These are phyloP conservation scores for Drosophila bipectinata DNA, from an alignment of 1,140 invertebrate genomes.

Conservation along the genomic window DNA sequence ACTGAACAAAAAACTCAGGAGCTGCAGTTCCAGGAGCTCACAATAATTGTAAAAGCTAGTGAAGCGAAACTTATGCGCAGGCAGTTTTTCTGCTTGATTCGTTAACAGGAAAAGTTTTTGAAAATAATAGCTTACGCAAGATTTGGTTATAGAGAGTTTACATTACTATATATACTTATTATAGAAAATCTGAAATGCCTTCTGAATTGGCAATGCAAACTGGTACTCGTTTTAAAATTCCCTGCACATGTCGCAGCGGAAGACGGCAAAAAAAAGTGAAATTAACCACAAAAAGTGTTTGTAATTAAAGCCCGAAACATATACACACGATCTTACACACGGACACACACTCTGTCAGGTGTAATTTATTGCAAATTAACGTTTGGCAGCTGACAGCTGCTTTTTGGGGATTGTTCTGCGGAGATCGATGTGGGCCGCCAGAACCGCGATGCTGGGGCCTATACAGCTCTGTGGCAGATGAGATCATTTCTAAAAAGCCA, in stretches of 20 bases:
- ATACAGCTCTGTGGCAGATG: conserved; percentile 44
- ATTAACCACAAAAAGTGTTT: conserved; percentile 37
- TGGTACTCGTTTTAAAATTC: conserved; percentile 32
- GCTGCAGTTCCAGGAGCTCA: neutral
- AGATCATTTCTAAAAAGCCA: conserved; percentile 70
- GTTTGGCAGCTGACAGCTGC: conserved; percentile 32
- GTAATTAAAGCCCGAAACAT: conserved; percentile 35
- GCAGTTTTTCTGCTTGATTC: neutral
- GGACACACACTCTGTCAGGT: conserved; percentile 7
- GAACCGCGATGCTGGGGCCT: conserved; percentile 16
- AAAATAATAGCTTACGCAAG: neutral
- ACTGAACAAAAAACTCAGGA: neutral
- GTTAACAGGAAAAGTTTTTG: neutral
- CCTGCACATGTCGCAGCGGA: conserved; percentile 39
- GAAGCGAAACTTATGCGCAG: neutral
- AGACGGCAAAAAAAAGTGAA: conserved; percentile 46
- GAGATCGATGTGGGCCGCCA: conserved; percentile 55
- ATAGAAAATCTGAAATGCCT: conserved; percentile 14
- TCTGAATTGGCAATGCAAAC: conserved; percentile 47
- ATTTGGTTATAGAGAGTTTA: too few relatives aligned
- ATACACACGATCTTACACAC: neutral
- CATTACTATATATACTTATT: too few relatives aligned
- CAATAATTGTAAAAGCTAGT: neutral
- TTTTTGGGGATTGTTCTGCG: conserved; percentile 44
- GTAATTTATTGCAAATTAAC: conserved; percentile 45